phyloP scores from a whole-genome alignment of 2,113 vertebrate genomes.

The Meles meles region DNA sequence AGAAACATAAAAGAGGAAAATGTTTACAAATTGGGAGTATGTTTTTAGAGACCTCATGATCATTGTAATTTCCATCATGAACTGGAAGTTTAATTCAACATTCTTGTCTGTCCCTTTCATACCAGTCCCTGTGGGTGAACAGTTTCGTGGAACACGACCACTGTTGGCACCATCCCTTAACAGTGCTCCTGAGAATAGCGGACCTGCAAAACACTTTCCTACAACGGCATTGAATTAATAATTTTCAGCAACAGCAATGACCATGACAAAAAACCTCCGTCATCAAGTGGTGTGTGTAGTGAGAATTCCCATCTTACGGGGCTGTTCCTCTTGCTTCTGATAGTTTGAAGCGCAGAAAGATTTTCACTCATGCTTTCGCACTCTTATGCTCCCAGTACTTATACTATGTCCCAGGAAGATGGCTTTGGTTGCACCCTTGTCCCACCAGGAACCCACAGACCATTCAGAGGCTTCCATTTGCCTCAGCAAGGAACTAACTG shows the following conservation, averaged over 20 bases:
- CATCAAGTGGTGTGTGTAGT: fast-evolving
- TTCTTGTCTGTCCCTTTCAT: fast-evolving
- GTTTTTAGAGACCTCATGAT: neutral
- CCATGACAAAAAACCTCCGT: neutral
- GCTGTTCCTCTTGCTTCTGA: neutral
- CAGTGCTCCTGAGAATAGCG: neutral
- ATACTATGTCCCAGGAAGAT: fast-evolving
- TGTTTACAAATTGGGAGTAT: neutral
- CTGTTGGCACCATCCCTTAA: fast-evolving
- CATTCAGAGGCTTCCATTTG: too few species aligned
- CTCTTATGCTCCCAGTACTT: fast-evolving
- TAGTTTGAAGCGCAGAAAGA: neutral
- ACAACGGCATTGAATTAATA: fast-evolving
- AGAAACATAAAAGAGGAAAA: neutral
- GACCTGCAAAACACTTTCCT: neutral
- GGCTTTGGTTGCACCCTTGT: fast-evolving
- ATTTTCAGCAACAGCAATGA: neutral
- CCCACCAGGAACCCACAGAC: neutral
- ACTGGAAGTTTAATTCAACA: neutral
- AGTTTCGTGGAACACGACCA: fast-evolving
- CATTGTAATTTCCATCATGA: neutral
- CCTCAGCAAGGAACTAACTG: neutral
- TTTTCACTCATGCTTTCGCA: neutral
- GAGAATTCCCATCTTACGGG: neutral
- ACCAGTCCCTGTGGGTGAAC: neutral